Evolutionary conservation across 2,888 invertebrate genomes (phyloP), one percentile per base, ranked within the genome.

Genomic region (Hypolimnas misippus): DNA sequence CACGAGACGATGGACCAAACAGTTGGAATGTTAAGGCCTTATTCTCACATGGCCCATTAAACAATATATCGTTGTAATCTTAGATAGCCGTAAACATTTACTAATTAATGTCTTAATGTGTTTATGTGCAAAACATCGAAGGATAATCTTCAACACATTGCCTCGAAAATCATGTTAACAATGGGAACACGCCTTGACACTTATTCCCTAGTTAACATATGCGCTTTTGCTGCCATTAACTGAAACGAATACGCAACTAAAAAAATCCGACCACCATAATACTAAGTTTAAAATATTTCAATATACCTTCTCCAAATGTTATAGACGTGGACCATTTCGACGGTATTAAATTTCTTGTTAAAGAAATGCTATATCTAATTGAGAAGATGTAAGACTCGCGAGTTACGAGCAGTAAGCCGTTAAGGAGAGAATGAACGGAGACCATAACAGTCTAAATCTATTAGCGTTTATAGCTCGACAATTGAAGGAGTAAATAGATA

Each of bases 391-490:
- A 49, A 60, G 29, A 16, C 40, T 12, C 17, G 53, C n/a, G 19
- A 25, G 25, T 38, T 49, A 49, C 57, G 38, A 29, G 14, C 57
- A 57, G 50, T 57, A 57, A 50, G 57, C 38, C 50, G 35, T 49
- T 57, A 50, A 57, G 40, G 50, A 50, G 50, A 6, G 49, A 57
- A 50, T 35, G 25, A 38, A n/a, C 46, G 33, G 29, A 54, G 29
- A 54, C 17, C 8, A 54, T 54, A 38, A 50, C 49, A 33, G 42
- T 51, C 16, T 29, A 46, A 21, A 21, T 42, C 52, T 42, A 50
- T 58, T 57, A 54, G 17, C 40, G 35, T 63, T 56, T 54, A 58
- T 54, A 53, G 49, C 16, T 16, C 19, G 16, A 40, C 58, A 63
- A 63, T 63, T 63, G 63, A 50, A 33, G 29, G 12, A 38, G 40